A percentile compares a stretch with the other conserved stretches of the same genome.
Evolutionary conservation across 2,113 vertebrate genomes (phyloP).

Genomic region (zebrafish (Danio rerio)): GRCz12tu NC_133181.1:55609001-55609500

Average conservation of each 20-base stretch:
- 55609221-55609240: constrained; percentile 55
- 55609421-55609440: too few relatives aligned
- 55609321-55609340: background rate
- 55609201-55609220: constrained; percentile 68
- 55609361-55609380: too few relatives aligned
- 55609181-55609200: constrained; percentile 67
- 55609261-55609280: constrained; percentile 34
- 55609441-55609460: too few relatives aligned
- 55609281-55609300: background rate
- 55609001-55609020: constrained; percentile 31
- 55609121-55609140: background rate
- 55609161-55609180: constrained; percentile 57
- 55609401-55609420: too few relatives aligned
- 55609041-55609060: constrained; percentile 69
- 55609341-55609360: background rate
- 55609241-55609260: constrained; percentile 25
- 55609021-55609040: constrained; percentile 63
- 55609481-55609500: too few relatives aligned
- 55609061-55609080: constrained; percentile 65
- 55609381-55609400: too few relatives aligned
- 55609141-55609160: constrained; percentile 42
- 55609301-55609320: background rate
- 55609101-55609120: background rate
- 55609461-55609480: too few relatives aligned
- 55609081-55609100: constrained; percentile 47